phyloP scores from a whole-genome alignment of 1,140 invertebrate genomes.

The Chionoecetes opilio region DNA sequence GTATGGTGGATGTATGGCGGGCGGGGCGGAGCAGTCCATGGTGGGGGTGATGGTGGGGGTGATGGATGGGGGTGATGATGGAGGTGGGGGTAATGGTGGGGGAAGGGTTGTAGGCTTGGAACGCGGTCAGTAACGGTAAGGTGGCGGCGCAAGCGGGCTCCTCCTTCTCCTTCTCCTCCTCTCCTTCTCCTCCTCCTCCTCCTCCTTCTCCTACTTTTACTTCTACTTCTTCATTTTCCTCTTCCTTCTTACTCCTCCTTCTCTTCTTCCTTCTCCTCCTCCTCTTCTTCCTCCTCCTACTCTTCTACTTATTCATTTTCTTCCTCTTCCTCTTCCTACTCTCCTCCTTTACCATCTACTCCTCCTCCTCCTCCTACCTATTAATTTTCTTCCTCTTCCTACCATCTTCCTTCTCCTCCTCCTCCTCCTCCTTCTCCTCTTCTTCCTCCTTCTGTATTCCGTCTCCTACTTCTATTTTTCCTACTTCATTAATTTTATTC shows the following conservation, averaged over 20 bases:
- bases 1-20: neutral
- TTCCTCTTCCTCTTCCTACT: too few relatives aligned
- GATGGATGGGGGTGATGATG: neutral
- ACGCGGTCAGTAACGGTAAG: constrained; percentile 29
- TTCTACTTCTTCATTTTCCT: neutral
- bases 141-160: too few relatives aligned
- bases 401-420: too few relatives aligned
- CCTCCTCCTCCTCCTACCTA: too few relatives aligned
- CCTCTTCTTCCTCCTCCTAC: neutral
- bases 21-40: too few relatives aligned
- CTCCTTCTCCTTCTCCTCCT: neutral
- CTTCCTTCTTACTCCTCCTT: neutral
- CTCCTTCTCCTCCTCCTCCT: neutral
- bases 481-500: too few relatives aligned
- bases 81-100: neutral
- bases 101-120: neutral
- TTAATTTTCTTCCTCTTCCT: too few relatives aligned
- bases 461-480: too few relatives aligned
- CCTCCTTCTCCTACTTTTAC: neutral
- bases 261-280: neutral
- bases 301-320: too few relatives aligned
- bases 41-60: neutral
- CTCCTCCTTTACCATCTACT: too few relatives aligned
- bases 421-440: too few relatives aligned
- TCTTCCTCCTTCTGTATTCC: too few relatives aligned